Base-by-base conservation (phyloP, 1,140 invertebrate species). In the Lerema accius region DNA sequence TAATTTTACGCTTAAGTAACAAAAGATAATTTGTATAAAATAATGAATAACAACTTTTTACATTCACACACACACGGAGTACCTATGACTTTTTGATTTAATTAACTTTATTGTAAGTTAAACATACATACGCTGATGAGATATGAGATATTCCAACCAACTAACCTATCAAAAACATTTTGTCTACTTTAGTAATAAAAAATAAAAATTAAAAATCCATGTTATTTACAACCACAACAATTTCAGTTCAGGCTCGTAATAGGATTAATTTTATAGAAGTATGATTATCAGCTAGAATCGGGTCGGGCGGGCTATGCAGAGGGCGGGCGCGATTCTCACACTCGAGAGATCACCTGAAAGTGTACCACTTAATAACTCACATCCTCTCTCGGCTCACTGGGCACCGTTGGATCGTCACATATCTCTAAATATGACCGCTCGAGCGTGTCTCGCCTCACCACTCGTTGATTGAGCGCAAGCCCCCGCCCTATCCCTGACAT, bases 331-430 rank as follows among this genome's bases (percentile, higher is more conserved):
- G 83, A 88, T 82, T 82, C 79, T 90, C 84, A 84, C 86, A 89
- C 84, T 88, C 84, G 84, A 86, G 78, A 84, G 87, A 90, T 87
- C 85, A 90, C 79, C 85, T 88, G 87, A 88, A 87, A 86, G 84
- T 87, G 82, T 86, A 89, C 82, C 82, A 86, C 84, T 87, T 87
- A 88, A 88, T 86, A 90, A 88, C 86, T 87, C 87, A 83, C 86
- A 88, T 87, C 85, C 84, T 82, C 83, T 82, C 71, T 70, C 87
- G 84, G 87, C 86, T 90, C 87, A 90, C 65, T 90, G 87, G 80
- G 86, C 85, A 85, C 66, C 87, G 85, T 71, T 89, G 84, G 80
- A 80, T 86, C 87, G 87, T 87, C 84, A 90, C 85, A 90, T 87
- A 89, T 89, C 83, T 89, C 84, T 89, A 89, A 90, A 89, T 90